Evolutionary conservation across 2,113 vertebrate species (phyloP).

Genomic region (Helogale parvula): DNA sequence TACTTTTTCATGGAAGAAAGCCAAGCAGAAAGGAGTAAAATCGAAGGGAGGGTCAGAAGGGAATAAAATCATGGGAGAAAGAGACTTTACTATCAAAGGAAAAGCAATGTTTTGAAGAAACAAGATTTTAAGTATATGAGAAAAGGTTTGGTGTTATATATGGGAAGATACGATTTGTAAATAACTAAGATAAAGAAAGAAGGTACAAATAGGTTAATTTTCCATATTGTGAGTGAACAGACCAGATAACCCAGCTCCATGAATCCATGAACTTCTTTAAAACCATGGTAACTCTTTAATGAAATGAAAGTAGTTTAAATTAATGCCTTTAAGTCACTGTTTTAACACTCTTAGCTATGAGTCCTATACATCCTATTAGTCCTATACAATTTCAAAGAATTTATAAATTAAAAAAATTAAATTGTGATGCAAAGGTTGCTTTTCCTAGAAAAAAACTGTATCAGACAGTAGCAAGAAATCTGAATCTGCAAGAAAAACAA

Average conservation of each 20-base stretch:
- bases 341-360: neutral
- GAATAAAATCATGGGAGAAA: neutral
- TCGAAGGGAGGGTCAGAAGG: neutral
- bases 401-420: neutral
- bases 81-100: neutral
- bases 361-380: no score
- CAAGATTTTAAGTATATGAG: neutral
- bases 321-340: neutral
- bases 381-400: neutral
- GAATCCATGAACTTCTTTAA: neutral
- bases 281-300: neutral
- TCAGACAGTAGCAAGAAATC: neutral
- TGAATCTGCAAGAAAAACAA: neutral
- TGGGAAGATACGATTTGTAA: neutral
- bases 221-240: neutral
- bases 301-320: neutral
- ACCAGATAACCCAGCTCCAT: neutral
- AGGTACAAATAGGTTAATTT: neutral
- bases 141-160: neutral
- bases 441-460: slow-evolving; percentile 4
- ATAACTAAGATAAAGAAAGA: neutral
- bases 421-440: neutral
- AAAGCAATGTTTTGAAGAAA: neutral
- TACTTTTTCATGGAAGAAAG: neutral
- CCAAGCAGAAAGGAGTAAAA: neutral